phyloP scores from a whole-genome alignment of 2,888 invertebrate species.

The Caenorhabditis imperialis region DNA sequence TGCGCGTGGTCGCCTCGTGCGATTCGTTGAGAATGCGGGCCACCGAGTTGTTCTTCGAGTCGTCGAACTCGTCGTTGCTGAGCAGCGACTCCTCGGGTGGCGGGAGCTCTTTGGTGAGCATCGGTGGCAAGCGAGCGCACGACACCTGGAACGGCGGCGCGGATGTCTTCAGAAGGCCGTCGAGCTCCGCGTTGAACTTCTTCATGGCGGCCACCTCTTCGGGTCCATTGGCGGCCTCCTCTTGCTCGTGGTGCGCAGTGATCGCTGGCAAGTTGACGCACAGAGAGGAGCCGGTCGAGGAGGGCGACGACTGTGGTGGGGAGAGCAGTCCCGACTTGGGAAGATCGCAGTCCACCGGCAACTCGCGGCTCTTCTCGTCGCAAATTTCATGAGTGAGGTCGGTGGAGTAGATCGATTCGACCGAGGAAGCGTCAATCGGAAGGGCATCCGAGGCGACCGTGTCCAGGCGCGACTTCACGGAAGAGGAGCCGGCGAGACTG shows the following conservation, averaged over 20 bases:
- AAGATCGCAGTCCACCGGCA: constrained; percentile 39
- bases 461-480: constrained; percentile 21
- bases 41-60: constrained; percentile 48
- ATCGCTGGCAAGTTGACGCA: constrained; percentile 15
- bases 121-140: constrained; percentile 44
- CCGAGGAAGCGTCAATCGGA: constrained; percentile 6
- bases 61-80: constrained; percentile 40
- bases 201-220: constrained; percentile 22
- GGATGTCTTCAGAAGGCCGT: constrained; percentile 34
- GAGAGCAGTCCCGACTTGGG: constrained; percentile 2
- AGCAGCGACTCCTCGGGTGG: constrained; percentile 27
- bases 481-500: constrained; percentile 30
- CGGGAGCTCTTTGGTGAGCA: constrained; percentile 33
- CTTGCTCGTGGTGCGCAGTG: constrained; percentile 1
- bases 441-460: constrained; percentile 1
- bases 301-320: constrained; percentile 4
- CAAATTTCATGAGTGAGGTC: constrained; percentile 24
- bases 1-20: constrained; percentile 37
- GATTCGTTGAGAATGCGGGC: constrained; percentile 46
- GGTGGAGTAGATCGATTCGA: constrained; percentile 27
- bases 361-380: constrained; percentile 33
- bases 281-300: constrained; percentile 21
- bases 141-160: constrained; percentile 52
- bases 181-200: constrained; percentile 40
- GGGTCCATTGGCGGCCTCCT: constrained; percentile 2